Conservation (phyloP, 2,888 invertebrate genomes). For the Agrotis puta region DNA sequence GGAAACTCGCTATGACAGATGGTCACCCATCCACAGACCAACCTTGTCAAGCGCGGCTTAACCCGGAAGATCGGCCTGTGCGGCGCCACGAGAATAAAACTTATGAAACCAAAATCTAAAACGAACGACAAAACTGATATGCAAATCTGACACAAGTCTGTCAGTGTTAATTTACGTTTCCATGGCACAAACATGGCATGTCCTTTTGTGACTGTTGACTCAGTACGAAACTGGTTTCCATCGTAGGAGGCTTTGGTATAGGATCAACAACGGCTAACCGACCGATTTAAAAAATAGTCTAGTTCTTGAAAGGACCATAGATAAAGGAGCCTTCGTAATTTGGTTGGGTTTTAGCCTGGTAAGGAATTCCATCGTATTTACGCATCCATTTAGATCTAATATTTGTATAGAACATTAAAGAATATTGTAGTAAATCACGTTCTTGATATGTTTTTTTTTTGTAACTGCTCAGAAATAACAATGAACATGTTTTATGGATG, state of each 20-base stretch:
- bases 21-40: no score
- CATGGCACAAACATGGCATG: slow-evolving; percentile 46
- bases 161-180: slow-evolving; percentile 34
- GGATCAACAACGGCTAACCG: slow-evolving; percentile 44
- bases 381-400: slow-evolving; percentile 41
- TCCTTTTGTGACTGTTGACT: slow-evolving; percentile 61
- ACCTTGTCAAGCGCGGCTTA: no score
- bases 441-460: slow-evolving; percentile 30
- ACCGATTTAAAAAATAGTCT: slow-evolving; percentile 36
- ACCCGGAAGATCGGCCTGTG: no score
- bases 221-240: slow-evolving; percentile 59
- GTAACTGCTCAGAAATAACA: slow-evolving; percentile 13
- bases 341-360: slow-evolving; percentile 21
- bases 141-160: slow-evolving; percentile 18
- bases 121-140: slow-evolving; percentile 29
- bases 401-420: slow-evolving; percentile 46
- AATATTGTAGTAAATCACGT: slow-evolving; percentile 53
- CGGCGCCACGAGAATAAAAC: no score
- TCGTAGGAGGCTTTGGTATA: slow-evolving; percentile 39
- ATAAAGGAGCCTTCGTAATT: slow-evolving; percentile 12
- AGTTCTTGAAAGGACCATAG: background rate
- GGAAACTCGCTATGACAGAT: no score
- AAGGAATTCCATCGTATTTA: slow-evolving; percentile 55
- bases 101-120: slow-evolving; percentile 3
- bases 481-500: slow-evolving; percentile 31